Conservation (phyloP, 2,797 vertebrate genomes). For the Danio choprae region DNA sequence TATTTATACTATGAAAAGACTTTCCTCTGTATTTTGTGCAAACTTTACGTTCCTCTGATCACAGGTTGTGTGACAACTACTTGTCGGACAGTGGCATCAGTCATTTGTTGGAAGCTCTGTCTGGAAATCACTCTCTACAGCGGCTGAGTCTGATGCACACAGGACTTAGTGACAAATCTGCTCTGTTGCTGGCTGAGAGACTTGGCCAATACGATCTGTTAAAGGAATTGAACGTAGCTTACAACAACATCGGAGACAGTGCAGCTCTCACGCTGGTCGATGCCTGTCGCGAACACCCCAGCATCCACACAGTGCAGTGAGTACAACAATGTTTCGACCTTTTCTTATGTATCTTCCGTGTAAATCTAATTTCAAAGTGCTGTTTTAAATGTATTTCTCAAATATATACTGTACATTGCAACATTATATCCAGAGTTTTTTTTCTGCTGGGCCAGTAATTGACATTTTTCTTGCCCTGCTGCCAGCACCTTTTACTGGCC, state of each 20-base stretch:
- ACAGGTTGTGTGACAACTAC: conserved; percentile 87
- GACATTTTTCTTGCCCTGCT: no score
- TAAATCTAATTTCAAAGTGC: not conserved
- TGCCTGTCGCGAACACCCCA: conserved; percentile 85
- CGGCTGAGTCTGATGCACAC: conserved; percentile 91
- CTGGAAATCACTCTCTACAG: conserved; percentile 82
- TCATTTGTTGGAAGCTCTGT: conserved; percentile 82
- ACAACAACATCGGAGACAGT: conserved; percentile 88
- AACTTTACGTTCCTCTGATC: conserved; percentile 22
- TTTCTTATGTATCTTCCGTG: not conserved
- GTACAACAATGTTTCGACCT: conserved; percentile 60
- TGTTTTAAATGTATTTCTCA: no score
- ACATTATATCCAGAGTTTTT: no score
- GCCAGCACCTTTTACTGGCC: no score
- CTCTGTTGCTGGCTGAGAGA: conserved; percentile 78
- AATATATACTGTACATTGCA: no score
- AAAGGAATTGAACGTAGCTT: conserved; percentile 92
- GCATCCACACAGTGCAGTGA: conserved; percentile 91
- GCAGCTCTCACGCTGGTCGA: conserved; percentile 86
- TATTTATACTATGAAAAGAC: not conserved
- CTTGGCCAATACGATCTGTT: conserved; percentile 80
- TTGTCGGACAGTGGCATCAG: conserved; percentile 80
- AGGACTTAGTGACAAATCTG: conserved; percentile 80
- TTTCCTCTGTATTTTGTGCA: conserved; percentile 1
- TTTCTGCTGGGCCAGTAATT: no score